Conservation (phyloP, 2,888 invertebrate genomes). For the Dryadula phaetusa region DNA sequence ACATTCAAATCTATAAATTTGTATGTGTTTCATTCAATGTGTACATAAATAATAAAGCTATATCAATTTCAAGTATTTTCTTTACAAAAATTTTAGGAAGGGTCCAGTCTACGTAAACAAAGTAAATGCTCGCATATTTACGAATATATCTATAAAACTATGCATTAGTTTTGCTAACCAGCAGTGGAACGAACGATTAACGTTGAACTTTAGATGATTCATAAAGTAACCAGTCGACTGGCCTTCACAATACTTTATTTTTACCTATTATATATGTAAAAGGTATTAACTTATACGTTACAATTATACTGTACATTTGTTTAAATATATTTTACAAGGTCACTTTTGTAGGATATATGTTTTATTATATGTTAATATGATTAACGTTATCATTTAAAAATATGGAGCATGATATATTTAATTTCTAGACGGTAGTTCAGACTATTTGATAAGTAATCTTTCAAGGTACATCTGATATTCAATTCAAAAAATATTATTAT, state of each 20-base stretch:
- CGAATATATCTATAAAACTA: too few relatives aligned
- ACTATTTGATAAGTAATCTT: conserved; percentile 1
- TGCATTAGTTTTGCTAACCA: neutral
- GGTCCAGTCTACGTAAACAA: too few relatives aligned
- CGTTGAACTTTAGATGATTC: conserved; percentile 5
- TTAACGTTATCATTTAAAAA: neutral
- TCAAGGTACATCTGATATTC: neutral
- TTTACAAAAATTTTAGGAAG: too few relatives aligned
- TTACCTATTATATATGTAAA: neutral
- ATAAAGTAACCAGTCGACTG: neutral
- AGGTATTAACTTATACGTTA: too few relatives aligned
- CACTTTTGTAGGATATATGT: conserved; percentile 2
- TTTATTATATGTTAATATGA: neutral
- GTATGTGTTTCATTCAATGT: too few relatives aligned
- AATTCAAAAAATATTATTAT: neutral
- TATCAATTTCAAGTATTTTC: too few relatives aligned
- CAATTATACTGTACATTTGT: neutral
- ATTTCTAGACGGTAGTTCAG: neutral
- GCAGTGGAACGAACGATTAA: neutral
- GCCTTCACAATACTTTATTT: conserved; percentile 7
- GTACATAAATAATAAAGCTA: too few relatives aligned
- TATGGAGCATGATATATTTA: neutral
- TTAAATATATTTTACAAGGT: neutral
- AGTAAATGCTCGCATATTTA: too few relatives aligned
- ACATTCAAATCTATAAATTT: too few relatives aligned